Percentiles rank a stretch among this genome's conserved stretches.
Conservation (phyloP, 2,888 invertebrate genomes). For the Omphaloscelis lunosa region DNA sequence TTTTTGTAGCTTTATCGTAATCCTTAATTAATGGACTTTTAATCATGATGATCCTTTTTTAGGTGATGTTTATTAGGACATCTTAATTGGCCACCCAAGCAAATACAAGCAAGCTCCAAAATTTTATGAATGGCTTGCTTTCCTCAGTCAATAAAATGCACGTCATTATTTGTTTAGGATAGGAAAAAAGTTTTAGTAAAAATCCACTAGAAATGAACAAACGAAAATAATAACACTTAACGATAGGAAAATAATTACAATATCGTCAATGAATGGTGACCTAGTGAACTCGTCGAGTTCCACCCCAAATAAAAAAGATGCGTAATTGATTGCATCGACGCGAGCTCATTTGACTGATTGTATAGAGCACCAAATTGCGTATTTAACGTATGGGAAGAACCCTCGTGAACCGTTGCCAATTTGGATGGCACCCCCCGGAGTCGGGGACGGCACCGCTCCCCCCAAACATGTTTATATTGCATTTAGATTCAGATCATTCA, state of each 20-base stretch:
- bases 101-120: neutral
- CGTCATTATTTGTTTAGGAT: slow-evolving; percentile 64
- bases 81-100: slow-evolving; percentile 23
- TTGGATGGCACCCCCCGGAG: slow-evolving; percentile 79
- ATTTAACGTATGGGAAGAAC: slow-evolving; percentile 89
- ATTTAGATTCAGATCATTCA: slow-evolving; percentile 79
- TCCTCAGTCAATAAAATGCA: slow-evolving; percentile 42
- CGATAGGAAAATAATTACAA: slow-evolving; percentile 56
- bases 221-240: slow-evolving; percentile 28
- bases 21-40: slow-evolving; percentile 43
- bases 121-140: slow-evolving; percentile 27
- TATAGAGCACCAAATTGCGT: slow-evolving; percentile 88
- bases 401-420: slow-evolving; percentile 88
- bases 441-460: slow-evolving; percentile 70
- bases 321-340: slow-evolving; percentile 88
- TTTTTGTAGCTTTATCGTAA: slow-evolving; percentile 33
- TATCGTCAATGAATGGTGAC: slow-evolving; percentile 70
- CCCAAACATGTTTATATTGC: slow-evolving; percentile 81
- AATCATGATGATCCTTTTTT: slow-evolving; percentile 22
- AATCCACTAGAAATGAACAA: slow-evolving; percentile 26
- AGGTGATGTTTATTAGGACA: neutral
- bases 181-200: slow-evolving; percentile 18
- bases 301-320: slow-evolving; percentile 83
- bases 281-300: slow-evolving; percentile 78
- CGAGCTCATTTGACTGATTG: slow-evolving; percentile 89